Base-by-base conservation (phyloP, 2,113 vertebrate genomes). In the Chlorodrepanis virens region DNA sequence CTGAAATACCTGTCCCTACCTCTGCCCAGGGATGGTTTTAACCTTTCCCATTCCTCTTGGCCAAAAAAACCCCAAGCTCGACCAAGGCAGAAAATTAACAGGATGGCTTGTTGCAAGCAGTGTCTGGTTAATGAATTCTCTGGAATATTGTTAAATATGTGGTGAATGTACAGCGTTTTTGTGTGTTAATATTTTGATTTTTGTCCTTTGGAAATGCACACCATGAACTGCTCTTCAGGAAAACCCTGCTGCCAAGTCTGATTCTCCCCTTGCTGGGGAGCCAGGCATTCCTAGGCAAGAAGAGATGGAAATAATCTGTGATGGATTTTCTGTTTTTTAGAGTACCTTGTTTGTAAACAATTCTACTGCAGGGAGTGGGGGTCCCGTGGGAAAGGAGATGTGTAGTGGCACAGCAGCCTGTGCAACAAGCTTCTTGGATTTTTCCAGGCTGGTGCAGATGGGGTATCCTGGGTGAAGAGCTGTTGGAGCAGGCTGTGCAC, bases 61-160 rank as follows among this genome's bases (percentile, higher is more conserved):
- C n/a, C 37, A 42, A 33, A 64, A 86, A 76, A 56, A 1, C 0
- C 21, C 6, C 2, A 10, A 35, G 5, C 31, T 31, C n/a, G 25
- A 33, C 69, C 23, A 47, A 80, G 69, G 37, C 24, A 77, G 44
- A 83, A 85, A 45, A 71, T 63, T 6, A 59, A 7, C 47, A 35
- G 44, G 19, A n/a, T 39, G 35, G 35, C 35, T 35, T 35, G 35
- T 35, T 35, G 70, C 39, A 60, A 71, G 65, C 9, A 3, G 7
- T 47, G 10, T 49, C 49, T 88, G 61, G 21, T 42, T 85, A 63
- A 52, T 47, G 52, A 80, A 19, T 86, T 72, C 13, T 40, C 17
- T 3, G 6, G 50, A 76, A 35, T 50, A 22, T 28, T 74, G 33
- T 44, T 68, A 49, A 87, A 42, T 23, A 40, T 35, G 33, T 63